phyloP scores from a whole-genome alignment of 2,113 vertebrate species.

The Tamias sibiricus region DNA sequence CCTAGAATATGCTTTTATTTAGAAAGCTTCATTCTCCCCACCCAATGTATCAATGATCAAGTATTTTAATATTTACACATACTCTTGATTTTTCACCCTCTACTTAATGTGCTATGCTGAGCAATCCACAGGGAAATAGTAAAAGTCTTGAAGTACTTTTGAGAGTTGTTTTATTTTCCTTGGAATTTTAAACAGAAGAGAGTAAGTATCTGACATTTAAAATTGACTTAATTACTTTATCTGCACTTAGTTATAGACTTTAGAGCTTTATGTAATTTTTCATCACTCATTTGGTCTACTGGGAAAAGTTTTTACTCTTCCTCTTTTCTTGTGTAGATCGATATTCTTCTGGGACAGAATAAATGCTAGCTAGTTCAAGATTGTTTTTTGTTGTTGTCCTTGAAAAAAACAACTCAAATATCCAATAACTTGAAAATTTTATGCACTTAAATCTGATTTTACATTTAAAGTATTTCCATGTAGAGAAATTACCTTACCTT shows the following conservation, averaged over 20 bases:
- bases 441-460: background rate
- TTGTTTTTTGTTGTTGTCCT: background rate
- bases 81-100: conserved; percentile 44
- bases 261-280: background rate
- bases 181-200: conserved; percentile 68
- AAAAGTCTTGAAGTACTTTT: conserved; percentile 56
- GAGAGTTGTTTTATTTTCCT: conserved; percentile 38
- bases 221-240: conserved; percentile 63
- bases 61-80: conserved; percentile 45
- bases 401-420: background rate
- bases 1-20: conserved; percentile 55
- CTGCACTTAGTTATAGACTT: conserved; percentile 30
- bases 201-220: conserved; percentile 57
- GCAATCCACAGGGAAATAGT: conserved; percentile 38
- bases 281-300: background rate
- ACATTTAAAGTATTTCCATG: background rate
- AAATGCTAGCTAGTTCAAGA: background rate
- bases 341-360: background rate
- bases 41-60: conserved; percentile 15
- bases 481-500: conserved; percentile 88
- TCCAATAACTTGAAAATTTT: conserved; percentile 34
- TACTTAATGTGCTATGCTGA: conserved; percentile 43
- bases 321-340: background rate
- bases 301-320: conserved; percentile 32
- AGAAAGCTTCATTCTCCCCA: conserved; percentile 16